phyloP scores from a whole-genome alignment of 2,113 vertebrate genomes.

The Pardalotus punctatus region DNA sequence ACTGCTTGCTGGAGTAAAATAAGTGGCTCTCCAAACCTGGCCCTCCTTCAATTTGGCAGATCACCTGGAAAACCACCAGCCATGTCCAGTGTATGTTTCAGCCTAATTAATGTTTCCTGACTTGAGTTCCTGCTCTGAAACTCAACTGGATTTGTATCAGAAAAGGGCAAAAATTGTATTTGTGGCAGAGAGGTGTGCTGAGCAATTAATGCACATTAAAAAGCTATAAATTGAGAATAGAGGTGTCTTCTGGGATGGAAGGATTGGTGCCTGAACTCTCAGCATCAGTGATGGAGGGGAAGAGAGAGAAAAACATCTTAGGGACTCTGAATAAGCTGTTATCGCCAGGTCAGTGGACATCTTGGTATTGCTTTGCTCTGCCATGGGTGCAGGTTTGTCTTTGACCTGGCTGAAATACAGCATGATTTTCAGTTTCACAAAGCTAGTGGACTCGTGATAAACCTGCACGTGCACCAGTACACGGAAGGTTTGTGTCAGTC shows the following conservation, averaged over 20 bases:
- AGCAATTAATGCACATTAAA: fast-evolving
- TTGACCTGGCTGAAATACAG: not conserved
- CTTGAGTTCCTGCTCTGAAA: not conserved
- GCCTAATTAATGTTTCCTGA: not conserved
- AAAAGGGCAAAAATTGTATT: not conserved
- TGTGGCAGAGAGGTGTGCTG: not conserved
- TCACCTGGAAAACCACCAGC: not conserved
- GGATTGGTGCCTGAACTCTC: not conserved
- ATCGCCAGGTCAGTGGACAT: not conserved
- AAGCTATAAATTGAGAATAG: not conserved
- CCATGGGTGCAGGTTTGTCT: not conserved
- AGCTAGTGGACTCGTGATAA: not conserved
- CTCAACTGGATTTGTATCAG: not conserved
- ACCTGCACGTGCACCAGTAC: fast-evolving
- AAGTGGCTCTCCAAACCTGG: not conserved
- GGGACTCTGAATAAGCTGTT: not conserved
- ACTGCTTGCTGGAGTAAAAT: not conserved
- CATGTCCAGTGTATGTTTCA: not conserved
- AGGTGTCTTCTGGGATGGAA: not conserved
- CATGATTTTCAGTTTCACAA: not conserved
- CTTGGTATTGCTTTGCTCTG: not conserved
- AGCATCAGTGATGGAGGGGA: not conserved
- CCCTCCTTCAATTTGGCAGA: not conserved
- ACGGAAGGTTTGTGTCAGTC: not conserved
- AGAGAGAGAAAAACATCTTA: not conserved